These are phyloP conservation scores for Circaetus cinerascens DNA, from an alignment of 2,113 vertebrate genomes.

Conservation along the genomic window DNA sequence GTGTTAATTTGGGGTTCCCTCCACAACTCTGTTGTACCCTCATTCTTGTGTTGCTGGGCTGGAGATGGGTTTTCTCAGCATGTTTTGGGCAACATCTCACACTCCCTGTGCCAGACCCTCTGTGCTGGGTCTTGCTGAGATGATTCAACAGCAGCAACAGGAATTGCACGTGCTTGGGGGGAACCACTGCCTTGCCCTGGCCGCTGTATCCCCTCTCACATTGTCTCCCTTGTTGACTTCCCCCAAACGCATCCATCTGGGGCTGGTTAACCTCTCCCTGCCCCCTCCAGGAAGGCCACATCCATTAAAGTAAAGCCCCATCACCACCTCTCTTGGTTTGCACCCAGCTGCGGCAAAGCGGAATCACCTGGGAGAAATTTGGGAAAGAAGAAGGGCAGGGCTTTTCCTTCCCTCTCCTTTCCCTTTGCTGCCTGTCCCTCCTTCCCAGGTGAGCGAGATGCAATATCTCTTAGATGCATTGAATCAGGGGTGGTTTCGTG, in stretches of 20 bases:
- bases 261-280: not conserved
- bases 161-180: accelerated
- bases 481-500: not conserved
- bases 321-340: not conserved
- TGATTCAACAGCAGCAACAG: not conserved
- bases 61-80: not conserved
- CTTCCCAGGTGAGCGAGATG: not conserved
- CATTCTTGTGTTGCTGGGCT: no score
- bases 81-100: not conserved
- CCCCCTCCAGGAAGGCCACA: not conserved
- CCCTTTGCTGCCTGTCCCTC: no score
- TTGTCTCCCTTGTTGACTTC: not conserved
- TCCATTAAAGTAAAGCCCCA: not conserved
- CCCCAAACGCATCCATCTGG: not conserved
- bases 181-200: not conserved
- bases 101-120: not conserved
- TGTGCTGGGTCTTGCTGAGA: not conserved
- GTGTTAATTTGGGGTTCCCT: not conserved
- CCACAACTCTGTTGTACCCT: not conserved
- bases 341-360: not conserved
- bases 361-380: not conserved
- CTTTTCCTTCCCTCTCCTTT: not conserved
- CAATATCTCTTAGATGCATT: accelerated
- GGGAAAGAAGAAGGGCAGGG: not conserved
- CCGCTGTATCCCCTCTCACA: accelerated